Evolutionary conservation across 2,797 vertebrate species (phyloP), one percentile per base, ranked within the genome.

Genomic region (Rachycentron canadum): DNA sequence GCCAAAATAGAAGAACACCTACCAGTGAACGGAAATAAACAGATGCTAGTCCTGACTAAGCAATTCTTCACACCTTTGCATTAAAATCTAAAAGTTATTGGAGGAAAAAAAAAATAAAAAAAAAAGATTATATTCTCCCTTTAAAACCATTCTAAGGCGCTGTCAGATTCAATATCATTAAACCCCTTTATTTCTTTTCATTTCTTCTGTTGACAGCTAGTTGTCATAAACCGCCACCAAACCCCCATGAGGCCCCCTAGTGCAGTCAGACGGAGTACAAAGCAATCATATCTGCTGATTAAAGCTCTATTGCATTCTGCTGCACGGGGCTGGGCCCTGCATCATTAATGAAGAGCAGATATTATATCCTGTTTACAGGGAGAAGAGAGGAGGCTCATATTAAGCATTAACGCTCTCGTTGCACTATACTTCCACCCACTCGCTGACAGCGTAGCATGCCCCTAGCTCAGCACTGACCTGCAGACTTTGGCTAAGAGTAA

Each of bases 221-320:
- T 91, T 90, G 90, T 93, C 89, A 92, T 91, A 92, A 94, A 93
- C 83, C 72, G 62, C 79, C 85, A 87, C 72, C 62, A 88, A 94
- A 93, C 87, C 86, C 91, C 92, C 85, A 66, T 70, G 79, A 87
- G 90, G 94, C 89, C 88, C 43, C 86, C 79, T 88, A 71, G 94
- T 85, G 86, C 78, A 94, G 94, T 89, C 89, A 91, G 93, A 94
- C 84, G 82, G 92, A 95, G 94, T 93, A 94, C 88, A 95, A 93
- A 95, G 92, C 93, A 95, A 96, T 96, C 92, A 94, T 95, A 95
- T 91, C 95, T 95, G 93, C 93, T 95, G 95, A 96, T 95, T 96
- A 95, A 96, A 94, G 95, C 95, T 95, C 92, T 94, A 96, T 96
- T 93, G 83, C 91, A 95, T 94, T 94, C 91, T 89, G 91, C 86